Conservation (phyloP, 2,797 vertebrate species). For the Sebastes nivosus region DNA sequence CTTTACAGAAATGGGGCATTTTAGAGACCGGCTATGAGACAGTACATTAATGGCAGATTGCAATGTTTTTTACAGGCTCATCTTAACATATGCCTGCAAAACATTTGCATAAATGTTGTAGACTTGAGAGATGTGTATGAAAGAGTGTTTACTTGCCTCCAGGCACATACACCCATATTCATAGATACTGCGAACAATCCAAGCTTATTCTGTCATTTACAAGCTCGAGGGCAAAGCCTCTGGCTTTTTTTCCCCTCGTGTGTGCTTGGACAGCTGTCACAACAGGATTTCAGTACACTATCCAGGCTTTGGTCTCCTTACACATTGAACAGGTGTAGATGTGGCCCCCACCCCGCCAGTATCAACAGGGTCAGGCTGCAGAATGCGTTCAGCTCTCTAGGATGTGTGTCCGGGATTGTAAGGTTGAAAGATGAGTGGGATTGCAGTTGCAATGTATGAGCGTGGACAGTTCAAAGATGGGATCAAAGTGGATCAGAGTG, state of each 20-base stretch:
- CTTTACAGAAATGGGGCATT: slow-evolving; percentile 10
- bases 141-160: background rate
- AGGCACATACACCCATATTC: background rate
- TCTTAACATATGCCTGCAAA: background rate
- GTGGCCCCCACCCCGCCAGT: background rate
- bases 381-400: slow-evolving; percentile 21
- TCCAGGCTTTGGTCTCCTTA: slow-evolving; percentile 28
- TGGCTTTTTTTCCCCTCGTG: background rate
- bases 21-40: background rate
- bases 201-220: background rate
- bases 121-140: background rate
- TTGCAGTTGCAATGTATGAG: slow-evolving; percentile 30
- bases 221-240: background rate
- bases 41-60: background rate
- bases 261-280: slow-evolving; percentile 72
- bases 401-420: background rate
- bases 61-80: background rate
- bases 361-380: slow-evolving; percentile 35
- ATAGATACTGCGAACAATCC: background rate
- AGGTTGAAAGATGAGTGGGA: slow-evolving; percentile 43
- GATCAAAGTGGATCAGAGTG: slow-evolving; percentile 68
- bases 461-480: slow-evolving; percentile 55
- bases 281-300: slow-evolving; percentile 55
- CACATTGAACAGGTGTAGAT: slow-evolving; percentile 61
- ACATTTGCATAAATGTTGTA: slow-evolving; percentile 15